A percentile compares a stretch with the other conserved stretches of the same genome.
These are phyloP conservation scores for Turnix velox DNA, from an alignment of 2,113 vertebrate species.

Conservation along the genomic window DNA sequence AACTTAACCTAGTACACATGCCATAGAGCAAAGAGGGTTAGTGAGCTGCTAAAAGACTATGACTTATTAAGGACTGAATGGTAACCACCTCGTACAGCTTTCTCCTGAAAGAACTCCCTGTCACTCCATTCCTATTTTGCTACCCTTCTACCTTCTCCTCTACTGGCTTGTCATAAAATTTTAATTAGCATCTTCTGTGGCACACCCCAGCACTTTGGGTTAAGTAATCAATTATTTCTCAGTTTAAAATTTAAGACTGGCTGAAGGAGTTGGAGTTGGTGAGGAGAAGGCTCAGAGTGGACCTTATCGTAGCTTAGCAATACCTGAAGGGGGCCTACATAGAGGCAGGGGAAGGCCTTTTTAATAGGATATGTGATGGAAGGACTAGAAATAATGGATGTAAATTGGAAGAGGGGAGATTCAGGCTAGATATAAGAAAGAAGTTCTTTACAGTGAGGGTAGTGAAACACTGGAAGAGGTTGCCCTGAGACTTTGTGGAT, in stretches of 20 bases:
- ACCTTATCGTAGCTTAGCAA: no score
- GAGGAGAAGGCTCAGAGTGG: no score
- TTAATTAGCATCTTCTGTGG: neutral
- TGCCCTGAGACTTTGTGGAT: no score
- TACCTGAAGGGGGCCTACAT: no score
- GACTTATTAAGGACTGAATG: neutral
- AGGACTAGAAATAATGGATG: no score
- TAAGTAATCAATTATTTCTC: neutral
- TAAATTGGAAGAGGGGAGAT: no score
- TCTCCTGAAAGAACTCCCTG: neutral
- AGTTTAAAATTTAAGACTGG: neutral
- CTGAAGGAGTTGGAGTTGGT: no score
- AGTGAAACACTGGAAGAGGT: no score
- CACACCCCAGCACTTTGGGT: neutral
- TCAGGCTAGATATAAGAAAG: no score
- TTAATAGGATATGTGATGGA: no score
- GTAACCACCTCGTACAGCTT: neutral
- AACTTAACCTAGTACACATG: fast-evolving
- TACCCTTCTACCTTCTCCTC: neutral
- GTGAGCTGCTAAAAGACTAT: neutral
- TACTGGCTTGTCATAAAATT: neutral
- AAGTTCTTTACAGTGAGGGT: no score
- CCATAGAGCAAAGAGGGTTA: neutral
- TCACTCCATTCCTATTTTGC: neutral
- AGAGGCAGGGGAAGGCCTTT: no score